Evolutionary conservation across 37 sponge, comb jelly and placozoan genomes (phyloP), one percentile per base, ranked within the genome.

Genomic region (Eunapius fragilis): DNA sequence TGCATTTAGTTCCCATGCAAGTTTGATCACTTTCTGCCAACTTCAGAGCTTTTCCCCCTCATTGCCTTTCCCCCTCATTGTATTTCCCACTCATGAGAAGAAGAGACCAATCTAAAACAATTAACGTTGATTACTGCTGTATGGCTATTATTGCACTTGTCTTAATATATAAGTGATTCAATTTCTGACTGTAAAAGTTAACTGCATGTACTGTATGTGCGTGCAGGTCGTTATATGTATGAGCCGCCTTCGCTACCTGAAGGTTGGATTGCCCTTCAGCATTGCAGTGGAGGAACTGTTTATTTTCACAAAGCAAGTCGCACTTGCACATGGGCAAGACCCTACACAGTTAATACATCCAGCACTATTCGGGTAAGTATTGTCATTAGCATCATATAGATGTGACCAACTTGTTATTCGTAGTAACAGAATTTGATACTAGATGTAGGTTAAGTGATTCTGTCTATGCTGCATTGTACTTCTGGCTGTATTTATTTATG

Each of bases 241-340:
- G 76, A 80, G 58, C 88, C 92, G 14, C 36, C 72, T 22, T 70
- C 68, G 0, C 80, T 92, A 2, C 93, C 93, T 23, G 47, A 77
- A 19, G 93, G 74, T 17, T 92, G 93, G 93, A 87, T 92, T 14
- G 38, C 81, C 31, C 80, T 92, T 14, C 47, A 41, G 37, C 93
- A 92, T 28, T 38, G 58, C 26, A 86, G 86, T 73, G 93, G 93
- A 35, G 88, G 69, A 2, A 72, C 82, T 10, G 87, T 92, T 22
- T 92, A 92, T 77, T 33, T 89, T 28, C 93, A 92, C 74, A 58
- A 47, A 35, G 80, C 78, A n/a, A 89, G 86, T 34, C 70, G 89
- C 0, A 78, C 75, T 14, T 84, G 84, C 23, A 92, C 89, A 4
- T 80, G 83, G 82, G 34, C 86, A 17, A 79, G 82, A 70, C 93